Evolutionary conservation across 1,140 invertebrate genomes (phyloP).

Genomic region (Apocrypta bakeri): DNA sequence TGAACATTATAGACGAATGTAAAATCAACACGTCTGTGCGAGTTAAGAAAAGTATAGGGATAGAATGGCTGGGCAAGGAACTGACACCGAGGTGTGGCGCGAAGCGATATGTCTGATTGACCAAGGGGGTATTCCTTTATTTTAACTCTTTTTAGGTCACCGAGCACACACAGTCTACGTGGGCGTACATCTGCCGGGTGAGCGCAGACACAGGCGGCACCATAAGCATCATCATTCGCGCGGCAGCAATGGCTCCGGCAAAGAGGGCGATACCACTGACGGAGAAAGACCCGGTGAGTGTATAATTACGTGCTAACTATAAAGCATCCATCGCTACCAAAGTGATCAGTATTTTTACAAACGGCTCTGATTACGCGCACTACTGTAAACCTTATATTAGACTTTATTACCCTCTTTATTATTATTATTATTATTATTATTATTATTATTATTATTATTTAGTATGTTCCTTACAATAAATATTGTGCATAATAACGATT

Average conservation of each 20-base stretch:
- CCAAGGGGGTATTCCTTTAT: constrained; percentile 50
- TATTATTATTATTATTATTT: no score
- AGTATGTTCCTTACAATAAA: no score
- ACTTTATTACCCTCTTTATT: no score
- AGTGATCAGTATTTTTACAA: neutral
- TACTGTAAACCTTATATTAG: no score
- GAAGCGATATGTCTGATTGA: neutral
- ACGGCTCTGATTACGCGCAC: neutral
- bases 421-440: no score
- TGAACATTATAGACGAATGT: no score
- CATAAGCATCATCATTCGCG: constrained; percentile 84
- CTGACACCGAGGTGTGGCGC: no score
- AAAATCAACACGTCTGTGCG: no score
- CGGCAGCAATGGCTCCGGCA: constrained; percentile 66
- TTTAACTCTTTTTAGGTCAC: constrained; percentile 80
- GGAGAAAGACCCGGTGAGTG: constrained; percentile 80
- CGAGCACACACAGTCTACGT: constrained; percentile 91
- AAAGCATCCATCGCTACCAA: neutral
- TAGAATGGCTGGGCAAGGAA: no score
- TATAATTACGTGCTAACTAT: no score
- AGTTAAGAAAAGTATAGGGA: no score
- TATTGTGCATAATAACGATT: no score
- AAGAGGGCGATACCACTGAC: constrained; percentile 71
- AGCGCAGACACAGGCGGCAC: constrained; percentile 83
- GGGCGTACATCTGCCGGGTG: constrained; percentile 88